A percentile compares a stretch with the other conserved stretches of the same genome.
Evolutionary conservation across 2,888 invertebrate species (phyloP).

Genomic region (Brachynemurus nebulosus): DNA sequence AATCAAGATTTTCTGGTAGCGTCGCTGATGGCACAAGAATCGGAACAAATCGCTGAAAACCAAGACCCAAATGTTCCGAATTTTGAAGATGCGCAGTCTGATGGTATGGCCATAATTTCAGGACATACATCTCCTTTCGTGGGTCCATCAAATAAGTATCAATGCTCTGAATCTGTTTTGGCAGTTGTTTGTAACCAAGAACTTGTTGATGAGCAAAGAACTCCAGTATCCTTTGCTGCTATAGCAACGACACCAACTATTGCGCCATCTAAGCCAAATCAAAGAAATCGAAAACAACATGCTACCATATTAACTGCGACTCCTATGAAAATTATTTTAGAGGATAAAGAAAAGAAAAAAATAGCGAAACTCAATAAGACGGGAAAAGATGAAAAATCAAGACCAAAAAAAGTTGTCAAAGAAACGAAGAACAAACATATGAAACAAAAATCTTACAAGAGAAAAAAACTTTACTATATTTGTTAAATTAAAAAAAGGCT

Average conservation of each 20-base stretch:
- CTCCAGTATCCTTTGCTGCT: conserved; percentile 19
- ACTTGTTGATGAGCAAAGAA: conserved; percentile 15
- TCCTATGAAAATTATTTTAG: conserved; percentile 12
- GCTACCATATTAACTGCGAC: conserved; percentile 14
- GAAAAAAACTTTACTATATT: conserved; percentile 12
- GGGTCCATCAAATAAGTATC: conserved; percentile 15
- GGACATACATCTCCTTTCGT: conserved; percentile 13
- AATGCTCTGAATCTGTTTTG: conserved; percentile 14
- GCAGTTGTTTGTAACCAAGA: conserved; percentile 18
- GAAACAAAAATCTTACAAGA: conserved; percentile 19
- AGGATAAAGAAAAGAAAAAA: conserved; percentile 18
- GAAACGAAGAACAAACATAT: conserved; percentile 17
- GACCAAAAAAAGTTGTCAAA: conserved; percentile 17
- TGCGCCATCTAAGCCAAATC: conserved; percentile 17
- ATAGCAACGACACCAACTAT: conserved; percentile 20
- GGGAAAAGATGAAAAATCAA: conserved; percentile 17
- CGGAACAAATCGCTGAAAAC: conserved; percentile 14
- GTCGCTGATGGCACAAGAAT: conserved; percentile 16
- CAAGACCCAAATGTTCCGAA: conserved; percentile 15
- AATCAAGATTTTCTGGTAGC: conserved; percentile 16
- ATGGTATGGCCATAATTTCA: conserved; percentile 16
- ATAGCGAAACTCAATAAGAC: conserved; percentile 15
- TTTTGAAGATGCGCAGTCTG: conserved; percentile 15
- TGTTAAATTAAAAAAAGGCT: conserved; percentile 8
- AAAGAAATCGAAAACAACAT: conserved; percentile 17